Conservation (phyloP, 2,113 vertebrate genomes). For the Pangasianodon hypophthalmus region DNA sequence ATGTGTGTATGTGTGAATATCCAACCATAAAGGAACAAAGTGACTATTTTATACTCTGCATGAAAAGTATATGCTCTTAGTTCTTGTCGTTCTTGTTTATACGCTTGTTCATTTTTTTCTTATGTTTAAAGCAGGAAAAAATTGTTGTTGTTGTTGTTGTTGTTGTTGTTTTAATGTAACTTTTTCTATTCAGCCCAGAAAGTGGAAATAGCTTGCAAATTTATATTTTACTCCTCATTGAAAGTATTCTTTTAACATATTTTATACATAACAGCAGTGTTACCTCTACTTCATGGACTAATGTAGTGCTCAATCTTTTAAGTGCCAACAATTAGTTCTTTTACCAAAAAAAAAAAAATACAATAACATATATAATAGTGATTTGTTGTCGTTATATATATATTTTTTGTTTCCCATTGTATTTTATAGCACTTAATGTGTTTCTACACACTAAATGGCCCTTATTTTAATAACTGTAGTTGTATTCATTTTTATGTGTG, state of each 20-base stretch:
- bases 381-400: conserved; percentile 56
- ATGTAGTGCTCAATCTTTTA: conserved; percentile 3
- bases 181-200: neutral
- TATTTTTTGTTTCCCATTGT: conserved; percentile 59
- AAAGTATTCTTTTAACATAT: conserved; percentile 18
- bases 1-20: conserved; percentile 92
- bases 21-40: conserved; percentile 75
- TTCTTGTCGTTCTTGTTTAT: conserved; percentile 53
- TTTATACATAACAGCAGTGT: conserved; percentile 19
- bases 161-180: neutral
- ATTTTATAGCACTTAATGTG: conserved; percentile 74
- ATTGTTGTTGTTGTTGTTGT: neutral
- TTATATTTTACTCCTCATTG: conserved; percentile 32
- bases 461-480: conserved; percentile 29
- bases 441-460: conserved; percentile 74
- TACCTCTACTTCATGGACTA: neutral
- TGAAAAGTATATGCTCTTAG: conserved; percentile 85
- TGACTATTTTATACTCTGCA: conserved; percentile 93
- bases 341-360: neutral
- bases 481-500: neutral
- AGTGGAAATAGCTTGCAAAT: neutral
- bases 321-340: conserved; percentile 42
- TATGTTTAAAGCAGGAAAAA: neutral
- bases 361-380: neutral
- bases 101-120: conserved; percentile 42